phyloP scores from a whole-genome alignment of 2,113 vertebrate genomes.

The Gopherus evgoodei region DNA sequence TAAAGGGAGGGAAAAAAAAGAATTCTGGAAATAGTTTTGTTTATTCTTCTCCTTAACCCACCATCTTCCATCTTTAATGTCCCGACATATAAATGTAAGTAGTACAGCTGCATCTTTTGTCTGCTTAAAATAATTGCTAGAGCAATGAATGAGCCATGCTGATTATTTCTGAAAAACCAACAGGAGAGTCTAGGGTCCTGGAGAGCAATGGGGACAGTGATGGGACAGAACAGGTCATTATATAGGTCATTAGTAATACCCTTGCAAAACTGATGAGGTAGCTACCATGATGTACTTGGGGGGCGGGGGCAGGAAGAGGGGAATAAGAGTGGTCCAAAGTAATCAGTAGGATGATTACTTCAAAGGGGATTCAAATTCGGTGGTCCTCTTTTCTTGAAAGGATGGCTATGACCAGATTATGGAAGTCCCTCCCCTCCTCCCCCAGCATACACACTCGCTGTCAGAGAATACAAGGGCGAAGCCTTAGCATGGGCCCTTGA shows the following conservation, averaged over 20 bases:
- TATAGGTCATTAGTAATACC: background rate
- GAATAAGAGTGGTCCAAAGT: background rate
- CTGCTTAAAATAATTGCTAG: background rate
- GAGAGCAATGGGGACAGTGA: slow-evolving; percentile 20
- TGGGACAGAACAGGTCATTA: background rate
- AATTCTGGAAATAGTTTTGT: slow-evolving; percentile 26
- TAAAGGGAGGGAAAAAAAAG: slow-evolving; percentile 71
- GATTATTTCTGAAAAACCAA: slow-evolving; percentile 24
- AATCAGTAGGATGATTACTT: background rate
- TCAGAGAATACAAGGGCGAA: background rate
- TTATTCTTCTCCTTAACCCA: slow-evolving; percentile 13
- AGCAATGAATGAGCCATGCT: background rate
- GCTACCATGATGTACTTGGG: background rate
- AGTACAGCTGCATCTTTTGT: background rate
- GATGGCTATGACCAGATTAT: background rate
- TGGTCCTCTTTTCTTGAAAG: background rate
- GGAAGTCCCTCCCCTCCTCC: background rate
- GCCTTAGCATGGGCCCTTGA: background rate
- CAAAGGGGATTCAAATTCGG: background rate
- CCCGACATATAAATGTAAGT: background rate
- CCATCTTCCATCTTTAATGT: background rate
- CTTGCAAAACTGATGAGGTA: background rate
- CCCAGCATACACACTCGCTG: background rate
- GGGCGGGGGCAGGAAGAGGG: too few relatives aligned
- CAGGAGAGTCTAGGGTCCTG: background rate